These are phyloP conservation scores for Lasioglossum vierecki DNA, from an alignment of 2,888 invertebrate genomes.

Conservation along the genomic window DNA sequence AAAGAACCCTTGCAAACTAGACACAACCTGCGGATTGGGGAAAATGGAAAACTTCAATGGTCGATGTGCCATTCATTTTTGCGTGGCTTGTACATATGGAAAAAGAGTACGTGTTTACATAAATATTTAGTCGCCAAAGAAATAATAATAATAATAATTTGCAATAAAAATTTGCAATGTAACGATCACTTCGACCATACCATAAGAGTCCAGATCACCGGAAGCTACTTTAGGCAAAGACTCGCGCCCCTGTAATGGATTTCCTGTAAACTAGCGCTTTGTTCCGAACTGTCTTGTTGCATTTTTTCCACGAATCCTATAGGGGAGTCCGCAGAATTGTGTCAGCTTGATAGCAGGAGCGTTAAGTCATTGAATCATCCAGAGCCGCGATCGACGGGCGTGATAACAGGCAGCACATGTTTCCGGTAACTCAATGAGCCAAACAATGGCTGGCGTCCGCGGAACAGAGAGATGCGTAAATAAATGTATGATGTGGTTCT, in stretches of 20 bases:
- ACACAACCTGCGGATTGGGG: background rate
- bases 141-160: too few relatives aligned
- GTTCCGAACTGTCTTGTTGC: background rate
- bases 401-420: conserved; percentile 79
- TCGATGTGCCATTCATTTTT: background rate
- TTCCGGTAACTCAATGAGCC: conserved; percentile 81
- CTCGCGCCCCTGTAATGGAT: background rate
- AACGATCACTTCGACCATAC: too few relatives aligned
- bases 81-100: background rate
- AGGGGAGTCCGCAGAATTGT: background rate
- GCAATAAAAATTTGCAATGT: too few relatives aligned
- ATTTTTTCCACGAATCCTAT: background rate
- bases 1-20: conserved; percentile 13
- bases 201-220: background rate
- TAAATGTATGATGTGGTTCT: conserved; percentile 80
- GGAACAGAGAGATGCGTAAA: conserved; percentile 77
- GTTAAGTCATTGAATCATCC: conserved; percentile 42
- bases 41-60: background rate
- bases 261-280: background rate
- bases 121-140: background rate
- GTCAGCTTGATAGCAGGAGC: background rate
- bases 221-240: background rate
- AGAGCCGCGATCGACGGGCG: conserved; percentile 42
- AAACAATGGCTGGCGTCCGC: conserved; percentile 75
- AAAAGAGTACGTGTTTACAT: background rate